Evolutionary conservation across 2,113 vertebrate genomes (phyloP).

Genomic region (Laticauda colubrina): DNA sequence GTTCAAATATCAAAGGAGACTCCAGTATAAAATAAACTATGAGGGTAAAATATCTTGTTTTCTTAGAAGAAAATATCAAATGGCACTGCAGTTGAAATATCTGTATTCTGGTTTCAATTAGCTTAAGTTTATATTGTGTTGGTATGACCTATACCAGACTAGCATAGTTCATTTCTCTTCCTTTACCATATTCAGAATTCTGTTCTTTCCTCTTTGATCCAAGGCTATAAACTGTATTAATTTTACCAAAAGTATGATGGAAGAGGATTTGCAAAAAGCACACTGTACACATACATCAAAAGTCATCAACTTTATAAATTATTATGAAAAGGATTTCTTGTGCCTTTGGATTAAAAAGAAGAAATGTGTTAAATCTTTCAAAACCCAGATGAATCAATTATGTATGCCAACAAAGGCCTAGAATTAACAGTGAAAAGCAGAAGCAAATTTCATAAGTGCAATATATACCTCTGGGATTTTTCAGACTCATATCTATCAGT

Average conservation of each 20-base stretch:
- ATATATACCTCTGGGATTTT: slow-evolving; percentile 65
- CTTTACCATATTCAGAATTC: slow-evolving; percentile 41
- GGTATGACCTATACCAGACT: neutral
- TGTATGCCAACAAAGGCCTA: slow-evolving; percentile 68
- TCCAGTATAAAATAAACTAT: neutral
- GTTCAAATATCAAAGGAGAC: neutral
- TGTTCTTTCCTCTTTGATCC: slow-evolving; percentile 49
- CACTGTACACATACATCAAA: slow-evolving; percentile 24
- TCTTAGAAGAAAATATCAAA: slow-evolving; percentile 16
- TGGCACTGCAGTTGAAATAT: slow-evolving; percentile 39
- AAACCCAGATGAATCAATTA: slow-evolving; percentile 70
- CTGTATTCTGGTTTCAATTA: slow-evolving; percentile 31
- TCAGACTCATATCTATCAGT: slow-evolving; percentile 61
- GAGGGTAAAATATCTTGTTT: neutral
- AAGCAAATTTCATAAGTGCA: slow-evolving; percentile 66
- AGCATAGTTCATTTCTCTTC: slow-evolving; percentile 30
- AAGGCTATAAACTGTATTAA: slow-evolving; percentile 47
- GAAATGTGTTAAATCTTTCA: slow-evolving; percentile 60
- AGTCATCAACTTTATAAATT: slow-evolving; percentile 55
- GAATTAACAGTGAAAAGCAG: slow-evolving; percentile 59
- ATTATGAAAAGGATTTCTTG: slow-evolving; percentile 55
- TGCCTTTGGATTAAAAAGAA: slow-evolving; percentile 59
- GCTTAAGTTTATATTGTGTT: slow-evolving; percentile 11
- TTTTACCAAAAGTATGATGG: slow-evolving; percentile 30
- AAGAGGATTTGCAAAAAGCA: slow-evolving; percentile 39